These are phyloP conservation scores for Arbacia lixula DNA, from an alignment of 53 echinoderm and acorn worm species.

Conservation along the genomic window DNA sequence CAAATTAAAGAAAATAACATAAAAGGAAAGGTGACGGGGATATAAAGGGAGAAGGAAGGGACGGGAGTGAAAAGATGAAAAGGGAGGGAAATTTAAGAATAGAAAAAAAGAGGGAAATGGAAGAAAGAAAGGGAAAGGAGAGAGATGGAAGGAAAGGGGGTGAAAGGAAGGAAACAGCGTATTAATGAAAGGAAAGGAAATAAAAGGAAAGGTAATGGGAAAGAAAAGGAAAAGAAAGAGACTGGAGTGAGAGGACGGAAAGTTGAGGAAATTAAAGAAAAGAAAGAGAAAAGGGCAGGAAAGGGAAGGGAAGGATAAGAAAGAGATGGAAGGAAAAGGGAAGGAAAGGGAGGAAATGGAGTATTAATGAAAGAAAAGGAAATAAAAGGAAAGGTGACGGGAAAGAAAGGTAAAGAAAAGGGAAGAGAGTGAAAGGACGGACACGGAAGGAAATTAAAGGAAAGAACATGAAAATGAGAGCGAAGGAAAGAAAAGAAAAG, in stretches of 20 bases:
- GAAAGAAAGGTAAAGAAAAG: not conserved
- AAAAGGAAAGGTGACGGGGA: no score
- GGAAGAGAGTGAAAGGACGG: not conserved
- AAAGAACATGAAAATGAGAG: not conserved
- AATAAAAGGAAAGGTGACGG: not conserved
- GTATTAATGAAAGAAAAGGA: not conserved
- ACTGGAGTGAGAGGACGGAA: not conserved
- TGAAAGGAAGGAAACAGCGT: no score
- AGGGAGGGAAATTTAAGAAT: no score
- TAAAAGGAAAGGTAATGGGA: no score
- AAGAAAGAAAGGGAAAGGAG: no score
- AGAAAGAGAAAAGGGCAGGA: not conserved
- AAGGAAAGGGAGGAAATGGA: not conserved
- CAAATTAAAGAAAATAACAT: no score
- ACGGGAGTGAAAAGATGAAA: no score
- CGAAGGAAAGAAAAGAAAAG: not conserved
- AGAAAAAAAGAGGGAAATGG: no score
- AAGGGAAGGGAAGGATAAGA: not conserved
- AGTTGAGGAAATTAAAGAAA: not conserved
- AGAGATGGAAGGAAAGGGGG: no score
- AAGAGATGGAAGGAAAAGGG: not conserved
- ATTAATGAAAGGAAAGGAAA: no score
- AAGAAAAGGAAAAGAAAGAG: not conserved
- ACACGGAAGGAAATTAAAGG: not conserved
- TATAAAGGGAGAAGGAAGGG: no score